Evolutionary conservation across 2,888 invertebrate species (phyloP).

Genomic region (Ichneumoninae sp.): DNA sequence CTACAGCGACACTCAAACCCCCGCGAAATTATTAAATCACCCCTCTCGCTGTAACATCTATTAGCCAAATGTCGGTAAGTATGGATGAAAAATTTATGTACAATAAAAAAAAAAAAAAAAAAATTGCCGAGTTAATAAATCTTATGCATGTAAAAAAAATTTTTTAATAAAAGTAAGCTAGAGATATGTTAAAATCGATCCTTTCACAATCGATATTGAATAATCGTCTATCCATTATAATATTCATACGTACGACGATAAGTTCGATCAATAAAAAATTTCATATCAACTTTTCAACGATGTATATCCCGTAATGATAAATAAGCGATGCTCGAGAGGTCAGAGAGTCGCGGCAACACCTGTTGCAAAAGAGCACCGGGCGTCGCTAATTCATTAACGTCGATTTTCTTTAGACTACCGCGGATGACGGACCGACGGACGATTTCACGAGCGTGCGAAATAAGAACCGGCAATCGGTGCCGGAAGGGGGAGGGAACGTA

Average conservation of each 20-base stretch:
- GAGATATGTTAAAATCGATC: conserved; percentile 30
- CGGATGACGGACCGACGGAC: neutral
- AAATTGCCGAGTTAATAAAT: conserved; percentile 5
- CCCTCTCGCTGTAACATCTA: conserved; percentile 37
- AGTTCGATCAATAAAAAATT: conserved; percentile 2
- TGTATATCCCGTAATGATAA: conserved; percentile 15
- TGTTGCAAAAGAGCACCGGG: neutral
- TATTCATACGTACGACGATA: neutral
- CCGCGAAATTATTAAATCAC: conserved; percentile 34
- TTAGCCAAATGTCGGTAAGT: conserved; percentile 11
- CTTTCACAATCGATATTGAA: neutral
- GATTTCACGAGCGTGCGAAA: conserved; percentile 23
- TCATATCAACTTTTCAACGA: conserved; percentile 6
- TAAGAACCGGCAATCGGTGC: conserved; percentile 1
- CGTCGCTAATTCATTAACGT: conserved; percentile 20
- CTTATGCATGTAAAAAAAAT: neutral
- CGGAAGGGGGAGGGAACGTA: neutral
- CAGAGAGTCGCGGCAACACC: neutral
- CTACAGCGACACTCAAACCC: conserved; percentile 7
- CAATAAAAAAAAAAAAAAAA: conserved; percentile 17
- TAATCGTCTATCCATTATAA: neutral
- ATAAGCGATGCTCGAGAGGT: conserved; percentile 9
- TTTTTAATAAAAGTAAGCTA: conserved; percentile 4
- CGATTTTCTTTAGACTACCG: conserved; percentile 16
- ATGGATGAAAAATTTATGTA: conserved; percentile 40